Percentiles rank a stretch among this genome's conserved stretches.
Evolutionary conservation across 2,888 invertebrate genomes (phyloP).

Genomic region (Ornithoptera priamus): DNA sequence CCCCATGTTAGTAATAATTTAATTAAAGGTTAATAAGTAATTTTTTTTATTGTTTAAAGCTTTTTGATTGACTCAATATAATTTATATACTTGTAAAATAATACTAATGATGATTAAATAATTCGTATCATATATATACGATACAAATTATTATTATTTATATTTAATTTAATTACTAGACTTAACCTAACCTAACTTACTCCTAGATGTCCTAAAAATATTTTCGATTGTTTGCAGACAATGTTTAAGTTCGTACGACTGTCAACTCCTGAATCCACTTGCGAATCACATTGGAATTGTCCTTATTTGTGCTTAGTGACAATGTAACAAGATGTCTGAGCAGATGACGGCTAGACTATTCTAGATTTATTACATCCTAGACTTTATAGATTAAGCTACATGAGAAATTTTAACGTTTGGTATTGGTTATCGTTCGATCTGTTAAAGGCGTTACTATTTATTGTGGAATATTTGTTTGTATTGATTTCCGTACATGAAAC

Average conservation of each 20-base stretch:
- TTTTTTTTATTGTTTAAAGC: too few relatives aligned
- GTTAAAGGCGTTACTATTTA: not conserved
- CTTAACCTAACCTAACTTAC: too few relatives aligned
- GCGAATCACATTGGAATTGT: constrained; percentile 28
- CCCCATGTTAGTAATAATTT: too few relatives aligned
- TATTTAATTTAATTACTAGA: too few relatives aligned
- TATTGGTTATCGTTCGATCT: not conserved
- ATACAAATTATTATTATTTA: too few relatives aligned
- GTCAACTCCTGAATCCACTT: constrained; percentile 22
- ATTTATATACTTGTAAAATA: too few relatives aligned
- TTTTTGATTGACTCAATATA: too few relatives aligned
- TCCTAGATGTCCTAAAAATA: constrained; percentile 12
- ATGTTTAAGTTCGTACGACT: not conserved
- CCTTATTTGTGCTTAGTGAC: constrained; percentile 29
- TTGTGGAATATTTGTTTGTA: not conserved
- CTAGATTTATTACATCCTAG: constrained; percentile 4
- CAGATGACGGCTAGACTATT: constrained; percentile 10
- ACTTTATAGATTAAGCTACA: not conserved
- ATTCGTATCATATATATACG: too few relatives aligned
- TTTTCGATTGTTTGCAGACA: not conserved
- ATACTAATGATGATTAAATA: too few relatives aligned
- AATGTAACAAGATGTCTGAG: constrained; percentile 21
- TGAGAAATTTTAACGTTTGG: not conserved
- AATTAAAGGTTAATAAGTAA: too few relatives aligned
- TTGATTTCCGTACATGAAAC: too few relatives aligned